Conservation (phyloP, 2,888 invertebrate genomes). For the Oscheius sp. region DNA sequence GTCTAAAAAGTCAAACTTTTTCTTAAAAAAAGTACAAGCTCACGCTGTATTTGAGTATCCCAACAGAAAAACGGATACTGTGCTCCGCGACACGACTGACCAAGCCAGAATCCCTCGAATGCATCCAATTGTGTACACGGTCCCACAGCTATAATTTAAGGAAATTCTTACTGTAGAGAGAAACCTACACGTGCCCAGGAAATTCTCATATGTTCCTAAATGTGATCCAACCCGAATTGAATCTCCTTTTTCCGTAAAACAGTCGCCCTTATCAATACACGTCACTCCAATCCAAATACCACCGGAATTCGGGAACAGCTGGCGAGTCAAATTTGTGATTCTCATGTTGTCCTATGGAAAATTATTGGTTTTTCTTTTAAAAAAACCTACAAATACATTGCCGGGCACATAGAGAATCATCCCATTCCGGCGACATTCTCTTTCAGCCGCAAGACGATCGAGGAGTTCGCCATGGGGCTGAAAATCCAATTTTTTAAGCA, state of each 20-base stretch:
- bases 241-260: conserved; percentile 3
- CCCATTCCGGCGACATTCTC: not conserved
- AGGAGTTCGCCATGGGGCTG: not conserved
- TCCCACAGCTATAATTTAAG: not conserved
- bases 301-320: not conserved
- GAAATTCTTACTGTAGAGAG: not conserved
- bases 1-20: not conserved
- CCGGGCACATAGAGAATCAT: not conserved
- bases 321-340: not conserved
- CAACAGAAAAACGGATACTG: not conserved
- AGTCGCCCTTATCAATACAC: not conserved
- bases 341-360: not conserved
- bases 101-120: not conserved
- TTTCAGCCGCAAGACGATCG: conserved; percentile 6
- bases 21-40: too few relatives aligned
- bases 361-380: not conserved
- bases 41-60: not conserved
- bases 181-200: too few relatives aligned
- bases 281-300: conserved; percentile 10
- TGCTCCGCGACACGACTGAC: not conserved
- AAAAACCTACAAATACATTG: conserved; percentile 5
- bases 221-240: not conserved
- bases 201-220: too few relatives aligned
- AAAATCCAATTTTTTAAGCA: not conserved
- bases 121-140: conserved; percentile 2